Base-by-base conservation (phyloP, 2,797 vertebrate species). In the Coracias cyanogaster region DNA sequence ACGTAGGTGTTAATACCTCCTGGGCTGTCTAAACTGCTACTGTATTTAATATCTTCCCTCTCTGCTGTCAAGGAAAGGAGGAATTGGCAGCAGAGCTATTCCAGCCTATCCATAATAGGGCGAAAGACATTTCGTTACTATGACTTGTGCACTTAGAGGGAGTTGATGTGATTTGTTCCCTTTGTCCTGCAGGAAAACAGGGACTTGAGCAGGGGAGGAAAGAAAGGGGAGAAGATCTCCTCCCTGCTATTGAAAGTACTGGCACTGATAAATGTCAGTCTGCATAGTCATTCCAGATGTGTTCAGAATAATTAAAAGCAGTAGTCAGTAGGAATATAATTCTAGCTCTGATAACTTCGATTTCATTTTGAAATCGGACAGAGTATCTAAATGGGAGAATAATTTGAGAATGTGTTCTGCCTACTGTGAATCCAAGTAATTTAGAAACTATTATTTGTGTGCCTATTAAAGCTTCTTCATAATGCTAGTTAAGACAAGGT, bases 331-430 rank as follows among this genome's bases (percentile, higher is more conserved):
- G 55, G 24, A 52, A 49, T 58, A 52, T 82, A 65, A 82, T 93
- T 93, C 82, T 79, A 49, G 48, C 55, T 95, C n/a, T 45, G 71
- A 71, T 86, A 90, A 51, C 65, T 84, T 96, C 73, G 78, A 39
- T 88, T 93, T 96, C 17, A 69, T 93, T 95, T 94, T 86, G 58
- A 81, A 94, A 90, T 92, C 79, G 77, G 80, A 71, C 86, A 15
- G 79, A 84, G 65, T 81, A 87, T 94, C 86, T 85, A 86, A 95
- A 81, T 79, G 49, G 39, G 65, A 82, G n/a, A 89, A 49, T 72
- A 93, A 93, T 87, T 92, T 90, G 64, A 83, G 90, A 70, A 85
- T 90, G 65, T n/a, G 21, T 80, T 91, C 82, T 97, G 65, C 91
- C 83, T 92, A 43, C n/a, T 87, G 79, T 71, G 93, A 94, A 91